Conservation (phyloP, 2,797 vertebrate genomes). For the Paratrypauchen microcephalus region DNA sequence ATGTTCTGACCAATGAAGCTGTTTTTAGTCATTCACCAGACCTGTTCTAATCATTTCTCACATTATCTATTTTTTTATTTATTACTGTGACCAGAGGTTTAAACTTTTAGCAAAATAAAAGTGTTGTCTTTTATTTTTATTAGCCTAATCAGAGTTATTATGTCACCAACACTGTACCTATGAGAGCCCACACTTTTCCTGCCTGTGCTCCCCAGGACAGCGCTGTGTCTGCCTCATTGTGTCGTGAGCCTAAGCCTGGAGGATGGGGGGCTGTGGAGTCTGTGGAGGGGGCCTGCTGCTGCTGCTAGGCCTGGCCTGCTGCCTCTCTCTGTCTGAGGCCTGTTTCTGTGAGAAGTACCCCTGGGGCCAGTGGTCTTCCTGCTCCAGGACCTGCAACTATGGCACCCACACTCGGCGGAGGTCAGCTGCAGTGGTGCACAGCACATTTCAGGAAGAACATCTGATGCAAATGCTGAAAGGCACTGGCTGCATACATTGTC, state of each 20-base stretch:
- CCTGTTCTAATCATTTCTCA: no score
- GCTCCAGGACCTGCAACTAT: conserved; percentile 84
- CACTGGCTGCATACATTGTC: no score
- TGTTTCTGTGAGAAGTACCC: conserved; percentile 88
- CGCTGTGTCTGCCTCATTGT: not conserved
- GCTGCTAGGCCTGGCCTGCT: not conserved
- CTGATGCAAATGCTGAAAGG: no score
- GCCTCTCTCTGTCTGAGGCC: conserved; percentile 41
- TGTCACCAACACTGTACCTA: no score
- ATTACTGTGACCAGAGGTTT: no score
- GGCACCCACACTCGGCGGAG: conserved; percentile 82
- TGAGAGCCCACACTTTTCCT: not conserved
- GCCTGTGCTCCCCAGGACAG: not conserved
- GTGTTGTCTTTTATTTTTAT: no score
- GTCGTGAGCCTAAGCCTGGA: not conserved
- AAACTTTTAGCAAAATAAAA: no score
- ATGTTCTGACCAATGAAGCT: no score
- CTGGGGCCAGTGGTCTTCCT: conserved; percentile 85
- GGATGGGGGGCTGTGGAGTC: not conserved
- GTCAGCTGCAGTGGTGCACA: conserved; percentile 44
- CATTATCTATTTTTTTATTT: no score
- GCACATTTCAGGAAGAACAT: not conserved
- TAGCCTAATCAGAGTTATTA: no score
- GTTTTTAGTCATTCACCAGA: no score
- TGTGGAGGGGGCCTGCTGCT: not conserved